Evolutionary conservation across 2,113 vertebrate genomes (phyloP).

Genomic region (Carassius carassius): DNA sequence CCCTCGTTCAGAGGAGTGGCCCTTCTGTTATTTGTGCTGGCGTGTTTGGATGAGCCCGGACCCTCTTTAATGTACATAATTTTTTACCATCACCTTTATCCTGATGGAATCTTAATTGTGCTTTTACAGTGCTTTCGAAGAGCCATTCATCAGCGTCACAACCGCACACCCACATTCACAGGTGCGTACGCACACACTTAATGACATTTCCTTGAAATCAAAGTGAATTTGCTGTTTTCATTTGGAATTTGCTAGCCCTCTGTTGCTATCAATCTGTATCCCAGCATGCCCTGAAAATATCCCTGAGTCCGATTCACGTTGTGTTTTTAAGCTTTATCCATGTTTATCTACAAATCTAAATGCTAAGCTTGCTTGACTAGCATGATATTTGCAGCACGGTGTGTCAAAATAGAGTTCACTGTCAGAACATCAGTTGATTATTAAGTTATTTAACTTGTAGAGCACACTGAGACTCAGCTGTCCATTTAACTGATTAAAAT

Average conservation of each 20-base stretch:
- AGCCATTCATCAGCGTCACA: conserved; percentile 75
- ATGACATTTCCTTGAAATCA: conserved; percentile 49
- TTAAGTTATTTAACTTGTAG: neutral
- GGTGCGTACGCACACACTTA: conserved; percentile 42
- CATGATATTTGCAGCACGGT: neutral
- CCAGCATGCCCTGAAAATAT: conserved; percentile 8
- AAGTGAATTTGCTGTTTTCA: conserved; percentile 41
- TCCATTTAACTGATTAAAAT: conserved; percentile 3
- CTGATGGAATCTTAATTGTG: conserved; percentile 84
- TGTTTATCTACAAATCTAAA: neutral
- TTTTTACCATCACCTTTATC: conserved; percentile 81
- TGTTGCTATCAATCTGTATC: conserved; percentile 39
- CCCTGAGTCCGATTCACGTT: neutral
- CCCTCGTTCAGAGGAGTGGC: conserved; percentile 11
- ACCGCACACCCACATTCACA: conserved; percentile 64
- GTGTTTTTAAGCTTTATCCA: neutral
- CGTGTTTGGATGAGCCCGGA: conserved; percentile 64
- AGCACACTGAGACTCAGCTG: conserved; percentile 30
- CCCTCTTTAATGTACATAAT: conserved; percentile 80
- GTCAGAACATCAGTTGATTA: conserved; percentile 43
- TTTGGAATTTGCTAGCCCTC: conserved; percentile 35
- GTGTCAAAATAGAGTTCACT: neutral
- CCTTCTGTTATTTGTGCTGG: conserved; percentile 58
- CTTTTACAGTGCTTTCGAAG: conserved; percentile 64
- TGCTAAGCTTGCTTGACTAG: neutral